Evolutionary conservation across 2,888 invertebrate species (phyloP).

Genomic region (Phasia obesa): DNA sequence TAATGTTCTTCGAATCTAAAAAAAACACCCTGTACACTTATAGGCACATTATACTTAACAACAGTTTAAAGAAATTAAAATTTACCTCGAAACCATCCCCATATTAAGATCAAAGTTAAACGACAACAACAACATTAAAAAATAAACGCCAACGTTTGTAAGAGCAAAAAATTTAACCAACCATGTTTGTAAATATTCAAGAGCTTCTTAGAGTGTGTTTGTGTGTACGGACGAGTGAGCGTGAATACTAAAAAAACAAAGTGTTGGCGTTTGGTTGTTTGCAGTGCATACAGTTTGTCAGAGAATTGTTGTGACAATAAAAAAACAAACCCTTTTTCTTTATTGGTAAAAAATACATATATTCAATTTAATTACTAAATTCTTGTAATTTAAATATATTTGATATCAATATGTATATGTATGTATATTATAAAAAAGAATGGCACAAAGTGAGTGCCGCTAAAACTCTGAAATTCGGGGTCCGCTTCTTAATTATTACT

Average conservation of each 20-base stretch:
- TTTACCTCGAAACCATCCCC: slow-evolving; percentile 48
- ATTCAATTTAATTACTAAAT: no score
- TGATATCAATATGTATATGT: no score
- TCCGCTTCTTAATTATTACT: no score
- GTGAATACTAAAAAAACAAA: slow-evolving; percentile 40
- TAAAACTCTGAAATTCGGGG: no score
- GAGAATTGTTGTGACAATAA: no score
- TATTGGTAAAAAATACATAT: no score
- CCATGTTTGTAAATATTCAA: slow-evolving; percentile 25
- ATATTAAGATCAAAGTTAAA: slow-evolving; percentile 54
- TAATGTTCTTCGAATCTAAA: no score
- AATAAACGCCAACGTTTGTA: slow-evolving; percentile 47
- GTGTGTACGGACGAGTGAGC: not conserved
- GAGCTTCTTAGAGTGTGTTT: slow-evolving; percentile 17
- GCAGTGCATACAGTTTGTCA: not conserved
- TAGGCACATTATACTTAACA: slow-evolving; percentile 26
- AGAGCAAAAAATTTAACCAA: slow-evolving; percentile 28
- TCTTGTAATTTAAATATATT: no score
- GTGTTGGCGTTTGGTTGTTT: slow-evolving; percentile 40
- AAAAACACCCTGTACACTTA: no score
- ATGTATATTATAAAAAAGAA: no score
- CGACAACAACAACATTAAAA: slow-evolving; percentile 25
- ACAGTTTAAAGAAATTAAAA: slow-evolving; percentile 37
- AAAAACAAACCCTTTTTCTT: no score
- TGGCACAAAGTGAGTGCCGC: no score